Conservation (phyloP, 2,113 vertebrate genomes). For the Phalacrocorax carbo region DNA sequence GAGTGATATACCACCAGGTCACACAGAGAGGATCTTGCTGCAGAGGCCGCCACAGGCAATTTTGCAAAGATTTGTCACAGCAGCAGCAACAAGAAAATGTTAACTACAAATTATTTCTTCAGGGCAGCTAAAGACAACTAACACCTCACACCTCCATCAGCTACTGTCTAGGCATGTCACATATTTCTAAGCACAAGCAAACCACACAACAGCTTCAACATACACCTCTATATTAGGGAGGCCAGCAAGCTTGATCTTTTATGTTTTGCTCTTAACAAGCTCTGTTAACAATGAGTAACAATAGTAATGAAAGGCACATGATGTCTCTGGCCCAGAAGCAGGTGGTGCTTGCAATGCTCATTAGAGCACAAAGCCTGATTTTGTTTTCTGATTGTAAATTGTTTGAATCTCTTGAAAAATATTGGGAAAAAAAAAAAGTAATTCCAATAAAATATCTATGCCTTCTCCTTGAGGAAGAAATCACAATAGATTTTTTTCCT, state of each 20-base stretch:
- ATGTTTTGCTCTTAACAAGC: not conserved
- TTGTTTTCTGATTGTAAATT: not conserved
- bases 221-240: fast-evolving
- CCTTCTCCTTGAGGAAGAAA: not conserved
- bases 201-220: fast-evolving
- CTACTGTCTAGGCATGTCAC: not conserved
- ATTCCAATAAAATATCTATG: not conserved
- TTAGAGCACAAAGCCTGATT: not conserved
- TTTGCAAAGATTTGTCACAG: not conserved
- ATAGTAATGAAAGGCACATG: not conserved
- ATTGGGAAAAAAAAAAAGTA: not conserved
- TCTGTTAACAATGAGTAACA: not conserved
- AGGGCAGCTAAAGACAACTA: not conserved
- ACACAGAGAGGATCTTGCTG: not conserved
- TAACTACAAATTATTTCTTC: not conserved
- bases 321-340: not conserved
- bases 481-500: not conserved
- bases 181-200: not conserved
- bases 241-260: not conserved
- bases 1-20: not conserved
- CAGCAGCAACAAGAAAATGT: not conserved
- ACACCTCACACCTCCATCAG: not conserved
- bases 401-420: not conserved
- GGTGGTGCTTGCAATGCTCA: not conserved
- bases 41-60: fast-evolving